Evolutionary conservation across 2,113 vertebrate species (phyloP), one percentile per base, ranked within the genome.

Genomic region (Ranitomeya imitator): DNA sequence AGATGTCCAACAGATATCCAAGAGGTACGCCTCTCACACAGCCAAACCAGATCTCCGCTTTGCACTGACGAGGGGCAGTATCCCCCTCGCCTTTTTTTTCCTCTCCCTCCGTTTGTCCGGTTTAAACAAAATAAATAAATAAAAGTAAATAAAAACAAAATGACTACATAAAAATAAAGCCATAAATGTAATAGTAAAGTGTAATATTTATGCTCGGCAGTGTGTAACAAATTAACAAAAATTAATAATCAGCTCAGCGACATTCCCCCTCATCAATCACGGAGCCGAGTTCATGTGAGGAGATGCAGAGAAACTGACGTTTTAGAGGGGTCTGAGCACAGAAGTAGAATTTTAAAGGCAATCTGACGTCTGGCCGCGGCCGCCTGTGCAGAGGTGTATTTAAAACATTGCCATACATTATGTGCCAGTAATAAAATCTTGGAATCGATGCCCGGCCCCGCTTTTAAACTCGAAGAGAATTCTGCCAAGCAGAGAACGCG

Each of bases 381-480:
- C 21, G 57, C 23, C 5, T 11, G 55, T 60, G 55, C 55, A 31
- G 52, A 60, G 55, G 55, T 59, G 78, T 80, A 80, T 21, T 81
- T 81, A 81, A 81, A 80, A 31, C 57, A 60, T 2, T 18, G 59
- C 79, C 1, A 61, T 37, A 37, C 79, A 81, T 61, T 60, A 61
- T 45, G 57, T 81, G 79, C 57, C 79, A 61, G 57, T 81, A 81
- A 81, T 81, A 81, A 81, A 81, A 81, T 31, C 31, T 37, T 37
- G 55, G 57, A 81, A 81, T 18, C 57, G 23, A 59, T 81, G 79
- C 79, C 79, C 79, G 23, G 11, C 78, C 60, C 81, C 12, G 61
- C 60, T 52, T 69, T 63, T 83, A 54, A 55, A 83, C 9, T 26
- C 59, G 23, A 4, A 19, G 83, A 37, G 37, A 54, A 52, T 55